Evolutionary conservation across 2,797 vertebrate genomes (phyloP), one percentile per base, ranked within the genome.

Genomic region (Coilia nasus): DNA sequence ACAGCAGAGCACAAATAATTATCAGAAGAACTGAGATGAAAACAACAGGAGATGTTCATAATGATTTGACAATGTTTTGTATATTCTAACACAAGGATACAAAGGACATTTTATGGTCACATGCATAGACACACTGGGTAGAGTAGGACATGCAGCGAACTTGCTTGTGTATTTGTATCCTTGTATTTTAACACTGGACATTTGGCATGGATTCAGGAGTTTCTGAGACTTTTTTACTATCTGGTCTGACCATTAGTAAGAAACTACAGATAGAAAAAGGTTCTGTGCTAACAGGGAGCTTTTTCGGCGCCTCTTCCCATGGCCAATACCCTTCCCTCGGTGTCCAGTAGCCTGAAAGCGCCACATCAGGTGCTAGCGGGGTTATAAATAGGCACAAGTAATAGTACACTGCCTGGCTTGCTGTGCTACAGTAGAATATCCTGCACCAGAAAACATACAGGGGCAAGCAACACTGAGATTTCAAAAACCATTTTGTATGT

Each of bases 331-430:
- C 83, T 62, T 83, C 25, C 31, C 81, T 71, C 75, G 81, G 83
- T 87, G 82, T 89, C 85, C 87, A 87, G 85, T 91, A 85, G 82
- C 82, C 57, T 81, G 60, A 47, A 87, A 71, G 71, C 64, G 67
- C 87, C 83, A 81, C 91, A 91, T 95, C 89, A 90, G 82, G 89
- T 93, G 87, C 67, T 89, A 28, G 80, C 82, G 85, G 84, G 85
- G 87, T 87, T 94, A 91, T 92, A 95, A 95, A 95, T 95, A 93
- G 93, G 87, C 84, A 78, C 14, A 71, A 90, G 93, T 93, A 93
- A 95, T 83, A 78, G 88, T 88, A 93, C 84, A 90, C 92, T 86
- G 57, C 84, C 85, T 90, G 47, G 86, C 78, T 85, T 85, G 88
- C 50, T n/a, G 86, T 91, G 90, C 87, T 91, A 90, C 91, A 93